phyloP scores from a whole-genome alignment of 92 coral and sea anemone genomes.

The Umimayanthus chanpuru region DNA sequence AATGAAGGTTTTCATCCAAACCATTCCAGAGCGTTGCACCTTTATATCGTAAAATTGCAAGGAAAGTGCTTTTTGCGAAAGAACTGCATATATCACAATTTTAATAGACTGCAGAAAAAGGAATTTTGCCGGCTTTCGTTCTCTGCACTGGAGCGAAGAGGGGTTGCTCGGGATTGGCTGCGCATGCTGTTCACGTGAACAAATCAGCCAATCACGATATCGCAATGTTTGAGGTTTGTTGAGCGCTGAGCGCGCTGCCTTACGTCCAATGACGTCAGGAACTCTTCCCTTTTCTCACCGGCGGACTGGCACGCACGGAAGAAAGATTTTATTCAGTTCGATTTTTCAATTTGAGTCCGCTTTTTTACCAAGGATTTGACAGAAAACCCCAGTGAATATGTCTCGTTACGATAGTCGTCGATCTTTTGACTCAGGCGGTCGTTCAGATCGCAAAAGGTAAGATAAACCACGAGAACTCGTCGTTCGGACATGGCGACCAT shows the following conservation, averaged over 20 bases:
- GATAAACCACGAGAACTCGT: not conserved
- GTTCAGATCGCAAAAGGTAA: conserved; percentile 99
- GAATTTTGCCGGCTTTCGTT: no score
- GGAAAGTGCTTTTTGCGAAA: no score
- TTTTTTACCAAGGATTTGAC: conserved; percentile 26
- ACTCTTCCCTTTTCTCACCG: not conserved
- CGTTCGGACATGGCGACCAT: not conserved
- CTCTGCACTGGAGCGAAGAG: no score
- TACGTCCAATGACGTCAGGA: not conserved
- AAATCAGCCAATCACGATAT: conserved; percentile 22
- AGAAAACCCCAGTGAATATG: conserved; percentile 69
- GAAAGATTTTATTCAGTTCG: not conserved
- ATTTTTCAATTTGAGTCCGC: not conserved
- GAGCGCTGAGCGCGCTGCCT: conserved; percentile 5
- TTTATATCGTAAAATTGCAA: no score
- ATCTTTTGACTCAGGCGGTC: conserved; percentile 93
- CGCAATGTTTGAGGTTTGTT: conserved; percentile 2
- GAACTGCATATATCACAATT: no score
- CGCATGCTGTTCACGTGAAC: not conserved
- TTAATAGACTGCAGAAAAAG: no score
- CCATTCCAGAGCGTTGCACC: no score
- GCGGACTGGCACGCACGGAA: conserved; percentile 11
- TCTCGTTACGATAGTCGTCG: conserved; percentile 96
- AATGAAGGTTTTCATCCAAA: no score
- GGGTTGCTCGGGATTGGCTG: no score